Percentiles rank a stretch among this genome's conserved stretches.
phyloP scores from a whole-genome alignment of 2,888 invertebrate species.

The Chymomyza caudatula region DNA sequence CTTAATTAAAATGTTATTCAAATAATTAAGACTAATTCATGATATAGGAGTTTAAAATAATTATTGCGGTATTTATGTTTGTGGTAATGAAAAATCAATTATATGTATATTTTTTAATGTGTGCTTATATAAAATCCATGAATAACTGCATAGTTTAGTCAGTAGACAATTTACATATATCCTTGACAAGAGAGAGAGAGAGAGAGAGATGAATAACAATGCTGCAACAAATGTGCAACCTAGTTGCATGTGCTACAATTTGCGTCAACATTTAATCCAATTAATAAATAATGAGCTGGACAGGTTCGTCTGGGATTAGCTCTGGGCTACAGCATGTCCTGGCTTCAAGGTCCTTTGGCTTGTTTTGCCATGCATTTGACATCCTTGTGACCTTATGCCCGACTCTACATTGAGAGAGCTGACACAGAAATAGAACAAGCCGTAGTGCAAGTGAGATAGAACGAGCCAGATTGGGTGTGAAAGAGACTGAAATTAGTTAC shows the following conservation, averaged over 20 bases:
- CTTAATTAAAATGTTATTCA: conserved; percentile 12
- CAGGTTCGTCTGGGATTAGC: conserved; percentile 14
- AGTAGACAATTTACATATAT: neutral
- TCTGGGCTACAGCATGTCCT: neutral
- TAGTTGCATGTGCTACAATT: conserved; percentile 5
- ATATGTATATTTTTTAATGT: neutral
- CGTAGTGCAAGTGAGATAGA: neutral
- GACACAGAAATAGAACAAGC: neutral
- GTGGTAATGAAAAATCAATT: neutral
- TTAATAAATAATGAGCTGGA: conserved; percentile 59
- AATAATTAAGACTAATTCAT: conserved; percentile 27
- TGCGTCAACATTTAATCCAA: conserved; percentile 47
- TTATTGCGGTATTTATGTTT: neutral
- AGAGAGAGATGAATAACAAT: neutral
- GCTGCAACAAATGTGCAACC: neutral
- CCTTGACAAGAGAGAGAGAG: neutral
- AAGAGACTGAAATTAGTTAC: conserved; percentile 58
- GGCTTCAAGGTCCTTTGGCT: neutral
- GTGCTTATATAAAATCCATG: neutral
- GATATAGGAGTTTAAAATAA: neutral
- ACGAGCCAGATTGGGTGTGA: neutral
- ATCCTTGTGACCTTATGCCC: neutral
- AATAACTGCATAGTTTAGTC: neutral
- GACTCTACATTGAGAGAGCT: too few species aligned
- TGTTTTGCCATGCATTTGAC: conserved; percentile 3